Percentiles rank a stretch among this genome's conserved stretches.
These are phyloP conservation scores for Lasioglossum calceatum DNA, from an alignment of 2,888 invertebrate genomes.

Conservation along the genomic window DNA sequence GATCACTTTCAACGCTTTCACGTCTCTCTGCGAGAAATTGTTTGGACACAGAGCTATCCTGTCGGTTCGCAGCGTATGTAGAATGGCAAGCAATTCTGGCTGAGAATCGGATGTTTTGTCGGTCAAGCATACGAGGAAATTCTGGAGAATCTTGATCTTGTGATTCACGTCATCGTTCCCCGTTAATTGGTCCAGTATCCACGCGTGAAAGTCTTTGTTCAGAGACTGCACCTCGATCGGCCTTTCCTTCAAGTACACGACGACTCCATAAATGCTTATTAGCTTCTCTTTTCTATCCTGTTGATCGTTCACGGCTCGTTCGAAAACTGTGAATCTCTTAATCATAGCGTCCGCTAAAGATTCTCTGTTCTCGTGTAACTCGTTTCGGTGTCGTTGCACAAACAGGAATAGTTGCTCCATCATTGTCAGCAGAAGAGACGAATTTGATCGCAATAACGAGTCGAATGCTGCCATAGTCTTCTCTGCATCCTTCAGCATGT, in stretches of 20 bases:
- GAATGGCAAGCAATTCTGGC: constrained; percentile 64
- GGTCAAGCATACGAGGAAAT: constrained; percentile 77
- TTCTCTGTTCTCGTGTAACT: constrained; percentile 49
- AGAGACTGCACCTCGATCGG: constrained; percentile 67
- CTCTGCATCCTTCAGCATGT: constrained; percentile 71
- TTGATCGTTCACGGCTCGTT: constrained; percentile 65
- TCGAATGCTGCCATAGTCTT: constrained; percentile 72
- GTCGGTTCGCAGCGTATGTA: constrained; percentile 65
- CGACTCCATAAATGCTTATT: constrained; percentile 75
- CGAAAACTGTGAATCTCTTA: constrained; percentile 64
- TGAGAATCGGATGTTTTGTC: constrained; percentile 58
- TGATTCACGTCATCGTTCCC: constrained; percentile 66
- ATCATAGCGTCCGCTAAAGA: constrained; percentile 71
- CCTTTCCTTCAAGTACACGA: constrained; percentile 70
- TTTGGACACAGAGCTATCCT: constrained; percentile 11
- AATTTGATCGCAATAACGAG: constrained; percentile 64
- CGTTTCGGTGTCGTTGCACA: constrained; percentile 69
- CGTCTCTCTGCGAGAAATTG: constrained; percentile 31
- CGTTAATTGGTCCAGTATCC: constrained; percentile 76
- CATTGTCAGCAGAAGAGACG: constrained; percentile 74
- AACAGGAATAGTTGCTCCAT: constrained; percentile 78
- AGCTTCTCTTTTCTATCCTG: constrained; percentile 72
- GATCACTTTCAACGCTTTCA: constrained; percentile 60
- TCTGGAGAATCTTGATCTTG: constrained; percentile 73
- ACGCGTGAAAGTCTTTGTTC: constrained; percentile 68